Evolutionary conservation across 2,888 invertebrate species (phyloP).

Genomic region (Drosophila differens): DNA sequence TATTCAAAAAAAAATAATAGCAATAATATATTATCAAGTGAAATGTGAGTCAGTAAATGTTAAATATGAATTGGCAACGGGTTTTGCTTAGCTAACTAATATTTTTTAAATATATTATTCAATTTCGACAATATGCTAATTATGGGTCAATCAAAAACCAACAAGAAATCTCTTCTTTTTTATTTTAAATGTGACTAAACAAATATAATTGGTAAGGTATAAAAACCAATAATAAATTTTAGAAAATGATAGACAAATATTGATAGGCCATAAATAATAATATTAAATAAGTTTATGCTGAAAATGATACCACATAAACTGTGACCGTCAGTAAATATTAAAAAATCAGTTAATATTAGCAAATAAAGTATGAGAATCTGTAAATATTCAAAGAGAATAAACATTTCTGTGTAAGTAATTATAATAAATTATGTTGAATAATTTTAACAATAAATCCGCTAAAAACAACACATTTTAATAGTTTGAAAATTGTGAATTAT

Average conservation of each 20-base stretch:
- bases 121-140: conserved; percentile 38
- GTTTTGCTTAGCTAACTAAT: conserved; percentile 44
- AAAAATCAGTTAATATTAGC: neutral
- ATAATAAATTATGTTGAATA: neutral
- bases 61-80: conserved; percentile 34
- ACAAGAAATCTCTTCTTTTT: neutral
- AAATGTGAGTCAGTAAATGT: conserved; percentile 43
- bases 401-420: neutral
- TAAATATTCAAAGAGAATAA: neutral
- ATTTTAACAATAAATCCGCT: neutral
- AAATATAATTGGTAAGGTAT: neutral
- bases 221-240: neutral
- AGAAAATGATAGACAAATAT: neutral
- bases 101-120: conserved; percentile 36
- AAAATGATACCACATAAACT: neutral
- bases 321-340: neutral
- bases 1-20: neutral
- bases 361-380: neutral
- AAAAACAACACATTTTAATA: neutral
- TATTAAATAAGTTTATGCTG: neutral
- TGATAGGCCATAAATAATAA: neutral
- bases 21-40: conserved; percentile 18
- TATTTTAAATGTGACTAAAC: neutral
- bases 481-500: too few relatives aligned
- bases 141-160: neutral